Base-by-base conservation (phyloP, 2,888 invertebrate species). In the Drosophila vallismaia region DNA sequence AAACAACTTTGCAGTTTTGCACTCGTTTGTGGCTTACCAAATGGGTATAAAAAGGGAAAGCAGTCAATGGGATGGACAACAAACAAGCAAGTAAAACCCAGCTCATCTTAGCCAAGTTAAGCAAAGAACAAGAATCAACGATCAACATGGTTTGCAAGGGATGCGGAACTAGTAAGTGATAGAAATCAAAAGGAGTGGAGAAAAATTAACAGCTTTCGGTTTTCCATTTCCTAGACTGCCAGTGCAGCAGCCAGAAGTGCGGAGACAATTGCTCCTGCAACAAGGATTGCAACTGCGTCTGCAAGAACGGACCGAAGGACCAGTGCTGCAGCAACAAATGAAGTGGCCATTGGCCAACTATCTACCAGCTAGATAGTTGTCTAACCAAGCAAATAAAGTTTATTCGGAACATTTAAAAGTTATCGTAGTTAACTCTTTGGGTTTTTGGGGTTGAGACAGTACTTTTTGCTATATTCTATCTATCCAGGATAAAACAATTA, bases 241-340 rank as follows among this genome's bases (percentile, higher is more conserved):
- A 78, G 69, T 87, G 87, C 62, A 51, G 75, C 31, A 45, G 70
- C 40, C 64, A 58, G 31, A 78, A 75, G 57, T 88, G 83, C 44
- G 85, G 88, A 24, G 74, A 73, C 57, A 79, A 81, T 4, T 88
- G 85, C 53, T 71, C 71, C 58, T 87, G 88, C 71, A 51, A 57
- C 58, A 77, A 71, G 59, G 78, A 85, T 4, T 88, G 87, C 71
- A 49, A 75, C 0, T 86, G 87, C 48, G 75, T 75, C 38, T 85
- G 88, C 76, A 85, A 88, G 67, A 74, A 52, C 28, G 85, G 81
- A 36, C 71, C 81, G 60, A 85, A 85, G 72, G 81, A 81, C 50
- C 70, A 85, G 60, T 87, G 87, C 51, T 88, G 88, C 76, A 72
- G 71, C 70, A 74, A 44, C 53, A 80, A 86, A 68, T 84, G 63